Percentiles rank a stretch among this genome's conserved stretches.
phyloP scores from a whole-genome alignment of 2,797 vertebrate genomes.

The Otus scops region DNA sequence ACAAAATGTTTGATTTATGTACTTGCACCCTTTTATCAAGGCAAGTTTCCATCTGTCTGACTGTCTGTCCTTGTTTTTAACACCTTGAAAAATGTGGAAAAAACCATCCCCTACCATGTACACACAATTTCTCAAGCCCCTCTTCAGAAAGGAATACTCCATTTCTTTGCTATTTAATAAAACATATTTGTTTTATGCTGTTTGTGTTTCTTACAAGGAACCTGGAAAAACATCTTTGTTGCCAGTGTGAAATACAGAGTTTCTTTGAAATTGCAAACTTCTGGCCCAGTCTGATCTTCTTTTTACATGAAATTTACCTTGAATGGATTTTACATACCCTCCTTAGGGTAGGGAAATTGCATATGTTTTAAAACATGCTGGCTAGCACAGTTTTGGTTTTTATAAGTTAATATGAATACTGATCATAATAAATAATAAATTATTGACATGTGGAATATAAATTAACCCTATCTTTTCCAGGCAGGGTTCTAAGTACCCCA shows the following conservation, averaged over 20 bases:
- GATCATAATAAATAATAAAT: neutral
- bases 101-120: neutral
- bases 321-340: neutral
- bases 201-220: neutral
- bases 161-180: neutral
- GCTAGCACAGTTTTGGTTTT: neutral
- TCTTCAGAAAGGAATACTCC: neutral
- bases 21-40: slow-evolving; percentile 38
- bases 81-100: neutral
- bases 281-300: neutral
- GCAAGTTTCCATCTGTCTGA: slow-evolving; percentile 34
- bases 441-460: neutral
- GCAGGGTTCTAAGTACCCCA: neutral
- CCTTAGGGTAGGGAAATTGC: neutral
- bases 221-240: neutral
- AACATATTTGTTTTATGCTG: neutral
- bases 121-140: neutral
- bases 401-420: neutral
- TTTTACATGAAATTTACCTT: neutral
- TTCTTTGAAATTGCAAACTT: neutral
- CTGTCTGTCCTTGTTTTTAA: slow-evolving; percentile 4
- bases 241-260: neutral
- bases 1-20: slow-evolving; percentile 58
- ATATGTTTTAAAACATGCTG: neutral
- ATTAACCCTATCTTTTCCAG: neutral